Conservation (phyloP, 2,888 invertebrate species). For the Apamea sordens region DNA sequence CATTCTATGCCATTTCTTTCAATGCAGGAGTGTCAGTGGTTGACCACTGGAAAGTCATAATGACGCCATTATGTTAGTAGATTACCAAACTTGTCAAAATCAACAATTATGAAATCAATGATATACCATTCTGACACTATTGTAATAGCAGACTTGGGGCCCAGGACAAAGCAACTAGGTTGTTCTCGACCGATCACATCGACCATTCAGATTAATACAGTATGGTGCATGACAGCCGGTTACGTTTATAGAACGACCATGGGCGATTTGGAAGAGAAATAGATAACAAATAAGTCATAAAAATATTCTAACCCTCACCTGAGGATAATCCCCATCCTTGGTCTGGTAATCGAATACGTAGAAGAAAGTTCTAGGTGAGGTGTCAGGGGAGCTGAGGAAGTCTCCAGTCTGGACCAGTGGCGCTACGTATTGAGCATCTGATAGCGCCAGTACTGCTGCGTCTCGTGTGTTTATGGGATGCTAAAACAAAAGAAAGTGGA, state of each 20-base stretch:
- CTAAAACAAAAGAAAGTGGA: slow-evolving; percentile 41
- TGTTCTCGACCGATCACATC: neutral
- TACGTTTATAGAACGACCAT: neutral
- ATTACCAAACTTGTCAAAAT: no score
- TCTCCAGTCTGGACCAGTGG: slow-evolving; percentile 97
- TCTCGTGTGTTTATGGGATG: slow-evolving; percentile 97
- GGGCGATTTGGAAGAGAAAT: neutral
- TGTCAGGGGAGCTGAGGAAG: slow-evolving; percentile 90
- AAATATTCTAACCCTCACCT: slow-evolving; percentile 87
- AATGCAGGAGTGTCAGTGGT: no score
- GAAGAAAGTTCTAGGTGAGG: slow-evolving; percentile 95
- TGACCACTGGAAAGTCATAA: no score
- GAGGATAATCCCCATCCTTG: slow-evolving; percentile 97
- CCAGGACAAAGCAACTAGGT: neutral
- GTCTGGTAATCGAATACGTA: slow-evolving; percentile 98
- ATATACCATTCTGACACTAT: no score
- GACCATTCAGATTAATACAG: neutral
- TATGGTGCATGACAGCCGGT: no score
- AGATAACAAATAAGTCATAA: slow-evolving; percentile 20
- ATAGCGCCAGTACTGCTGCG: slow-evolving; percentile 97
- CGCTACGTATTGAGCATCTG: slow-evolving; percentile 98
- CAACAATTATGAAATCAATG: no score
- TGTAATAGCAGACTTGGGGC: no score
- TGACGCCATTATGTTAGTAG: no score
- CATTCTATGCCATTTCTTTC: no score